Evolutionary conservation across 2,888 invertebrate species (phyloP).

Genomic region (Eurytoma californica): DNA sequence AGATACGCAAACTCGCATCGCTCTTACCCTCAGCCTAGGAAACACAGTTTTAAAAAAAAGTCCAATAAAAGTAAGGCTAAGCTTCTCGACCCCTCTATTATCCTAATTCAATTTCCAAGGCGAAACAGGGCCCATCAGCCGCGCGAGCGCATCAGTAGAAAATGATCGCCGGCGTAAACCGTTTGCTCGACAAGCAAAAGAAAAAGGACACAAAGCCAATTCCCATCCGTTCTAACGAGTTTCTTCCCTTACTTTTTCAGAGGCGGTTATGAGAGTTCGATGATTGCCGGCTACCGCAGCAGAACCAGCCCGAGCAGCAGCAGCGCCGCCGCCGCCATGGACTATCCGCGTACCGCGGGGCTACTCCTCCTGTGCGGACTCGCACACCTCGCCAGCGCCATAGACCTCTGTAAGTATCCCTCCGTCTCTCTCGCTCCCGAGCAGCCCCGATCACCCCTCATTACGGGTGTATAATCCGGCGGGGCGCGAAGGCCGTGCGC

Average conservation of each 20-base stretch:
- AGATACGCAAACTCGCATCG: not conserved
- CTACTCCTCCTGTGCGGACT: slow-evolving; percentile 67
- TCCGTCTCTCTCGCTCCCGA: not conserved
- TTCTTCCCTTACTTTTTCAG: slow-evolving; percentile 63
- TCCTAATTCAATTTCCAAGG: slow-evolving; percentile 57
- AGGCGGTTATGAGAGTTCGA: slow-evolving; percentile 73
- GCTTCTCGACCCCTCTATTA: slow-evolving; percentile 28
- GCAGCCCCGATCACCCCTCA: not conserved
- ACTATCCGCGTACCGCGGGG: slow-evolving; percentile 69
- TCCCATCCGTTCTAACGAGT: not conserved
- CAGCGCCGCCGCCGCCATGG: slow-evolving; percentile 65
- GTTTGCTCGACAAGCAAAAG: too few species aligned
- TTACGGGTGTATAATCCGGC: slow-evolving; percentile 6
- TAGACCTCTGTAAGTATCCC: slow-evolving; percentile 73
- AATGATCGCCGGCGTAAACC: not conserved
- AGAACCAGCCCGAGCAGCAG: slow-evolving; percentile 41
- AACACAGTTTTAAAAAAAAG: too few species aligned
- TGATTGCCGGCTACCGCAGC: slow-evolving; percentile 70
- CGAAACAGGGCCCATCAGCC: not conserved
- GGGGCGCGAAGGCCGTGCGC: not conserved
- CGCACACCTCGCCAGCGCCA: slow-evolving; percentile 65
- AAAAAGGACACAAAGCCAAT: not conserved
- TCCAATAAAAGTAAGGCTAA: too few species aligned
- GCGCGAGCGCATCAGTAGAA: not conserved
- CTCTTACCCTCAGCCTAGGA: too few species aligned